A percentile compares a stretch with the other conserved stretches of the same genome.
phyloP scores from a whole-genome alignment of 2,888 invertebrate genomes.

The Caradrina kadenii region DNA sequence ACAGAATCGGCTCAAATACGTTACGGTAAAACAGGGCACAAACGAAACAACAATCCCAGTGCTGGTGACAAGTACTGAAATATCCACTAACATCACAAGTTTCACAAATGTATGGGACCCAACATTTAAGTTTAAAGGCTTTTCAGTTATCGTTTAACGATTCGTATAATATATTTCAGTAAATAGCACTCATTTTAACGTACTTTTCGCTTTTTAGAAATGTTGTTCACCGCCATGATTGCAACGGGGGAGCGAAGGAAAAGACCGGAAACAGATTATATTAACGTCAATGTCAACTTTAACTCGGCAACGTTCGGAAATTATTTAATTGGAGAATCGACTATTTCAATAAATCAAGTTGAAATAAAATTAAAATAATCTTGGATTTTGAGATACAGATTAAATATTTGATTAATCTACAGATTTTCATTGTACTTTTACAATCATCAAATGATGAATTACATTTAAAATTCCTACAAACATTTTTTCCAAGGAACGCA shows the following conservation, averaged over 20 bases:
- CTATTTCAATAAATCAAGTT: background rate
- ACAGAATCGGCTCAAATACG: conserved; percentile 25
- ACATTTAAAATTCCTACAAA: too few species aligned
- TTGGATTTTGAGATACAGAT: background rate
- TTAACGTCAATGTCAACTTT: conserved; percentile 75
- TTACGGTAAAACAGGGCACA: conserved; percentile 38
- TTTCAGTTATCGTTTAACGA: conserved; percentile 46
- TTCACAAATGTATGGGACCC: conserved; percentile 69
- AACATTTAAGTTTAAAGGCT: conserved; percentile 53
- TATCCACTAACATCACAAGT: conserved; percentile 84
- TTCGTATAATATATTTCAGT: conserved; percentile 71
- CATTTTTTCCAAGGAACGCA: too few species aligned
- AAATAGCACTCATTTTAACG: conserved; percentile 73
- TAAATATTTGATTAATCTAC: background rate
- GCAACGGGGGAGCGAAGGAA: conserved; percentile 82
- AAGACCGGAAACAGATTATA: conserved; percentile 75
- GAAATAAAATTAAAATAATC: background rate
- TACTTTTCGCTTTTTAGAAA: conserved; percentile 90
- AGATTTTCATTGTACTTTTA: too few species aligned
- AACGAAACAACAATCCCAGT: conserved; percentile 61
- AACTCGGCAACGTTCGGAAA: conserved; percentile 54
- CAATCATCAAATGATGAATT: too few species aligned
- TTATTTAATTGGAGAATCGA: background rate
- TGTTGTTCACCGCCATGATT: conserved; percentile 89
- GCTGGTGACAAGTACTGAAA: conserved; percentile 65